Conservation (phyloP, 2,113 vertebrate species). For the Hipposideros armiger region DNA sequence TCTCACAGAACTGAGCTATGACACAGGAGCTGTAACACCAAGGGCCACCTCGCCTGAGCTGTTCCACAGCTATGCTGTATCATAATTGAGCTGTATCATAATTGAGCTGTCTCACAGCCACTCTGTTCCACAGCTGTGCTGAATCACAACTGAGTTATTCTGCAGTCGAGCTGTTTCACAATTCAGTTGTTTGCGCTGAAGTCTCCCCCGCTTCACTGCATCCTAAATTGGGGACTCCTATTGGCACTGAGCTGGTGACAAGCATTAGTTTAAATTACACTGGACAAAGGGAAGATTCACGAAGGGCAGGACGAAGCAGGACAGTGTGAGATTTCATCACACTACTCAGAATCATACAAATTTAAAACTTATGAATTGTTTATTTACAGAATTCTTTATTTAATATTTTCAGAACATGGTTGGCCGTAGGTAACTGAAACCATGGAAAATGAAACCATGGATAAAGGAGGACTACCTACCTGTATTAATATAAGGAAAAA, state of each 20-base stretch:
- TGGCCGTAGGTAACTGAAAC: background rate
- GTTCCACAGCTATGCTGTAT: background rate
- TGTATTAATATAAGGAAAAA: background rate
- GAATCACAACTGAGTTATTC: background rate
- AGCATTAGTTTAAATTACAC: background rate
- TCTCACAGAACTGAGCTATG: background rate
- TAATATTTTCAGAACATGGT: background rate
- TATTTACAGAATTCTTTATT: background rate
- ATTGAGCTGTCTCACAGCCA: background rate
- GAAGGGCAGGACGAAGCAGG: background rate
- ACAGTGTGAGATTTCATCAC: background rate
- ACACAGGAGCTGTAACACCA: background rate
- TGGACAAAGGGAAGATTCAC: background rate
- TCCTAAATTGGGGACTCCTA: background rate
- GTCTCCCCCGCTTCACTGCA: background rate
- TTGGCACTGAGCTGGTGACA: background rate
- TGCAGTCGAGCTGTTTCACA: background rate
- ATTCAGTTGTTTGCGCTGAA: background rate
- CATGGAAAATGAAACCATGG: background rate
- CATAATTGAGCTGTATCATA: background rate
- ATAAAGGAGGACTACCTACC: background rate
- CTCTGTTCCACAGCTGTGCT: background rate
- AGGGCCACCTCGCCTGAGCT: no score
- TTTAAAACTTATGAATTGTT: background rate
- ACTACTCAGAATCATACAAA: no score